These are phyloP conservation scores for Saguinus midas DNA, from an alignment of 2,113 vertebrate genomes.

Conservation along the genomic window DNA sequence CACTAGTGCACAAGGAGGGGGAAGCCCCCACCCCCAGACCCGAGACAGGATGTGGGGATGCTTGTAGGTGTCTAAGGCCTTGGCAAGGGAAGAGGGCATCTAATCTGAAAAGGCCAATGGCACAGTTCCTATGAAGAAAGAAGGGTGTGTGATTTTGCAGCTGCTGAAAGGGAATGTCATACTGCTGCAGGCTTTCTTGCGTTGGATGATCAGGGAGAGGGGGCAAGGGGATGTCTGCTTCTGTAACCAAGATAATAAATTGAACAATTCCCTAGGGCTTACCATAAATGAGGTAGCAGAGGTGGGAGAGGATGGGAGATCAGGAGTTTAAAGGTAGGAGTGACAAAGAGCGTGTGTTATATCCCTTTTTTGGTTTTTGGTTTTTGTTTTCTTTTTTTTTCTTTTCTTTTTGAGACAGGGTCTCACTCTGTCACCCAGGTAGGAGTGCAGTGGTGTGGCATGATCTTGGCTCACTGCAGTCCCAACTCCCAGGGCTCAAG, in stretches of 20 bases:
- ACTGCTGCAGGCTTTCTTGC: background rate
- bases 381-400: background rate
- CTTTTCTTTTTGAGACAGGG: no score
- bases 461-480: no score
- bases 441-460: no score
- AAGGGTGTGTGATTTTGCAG: background rate
- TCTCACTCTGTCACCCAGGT: no score
- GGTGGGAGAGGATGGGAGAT: background rate
- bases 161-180: background rate
- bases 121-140: background rate
- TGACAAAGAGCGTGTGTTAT: background rate
- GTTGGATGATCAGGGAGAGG: background rate
- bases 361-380: background rate
- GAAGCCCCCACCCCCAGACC: constrained; percentile 57
- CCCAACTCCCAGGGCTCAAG: no score
- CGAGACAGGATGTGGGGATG: constrained; percentile 66
- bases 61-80: background rate
- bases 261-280: background rate
- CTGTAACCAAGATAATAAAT: background rate
- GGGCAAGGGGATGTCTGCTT: background rate
- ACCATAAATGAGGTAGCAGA: background rate
- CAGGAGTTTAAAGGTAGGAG: background rate
- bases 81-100: constrained; percentile 14
- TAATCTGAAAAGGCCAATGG: background rate
- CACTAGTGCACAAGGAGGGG: constrained; percentile 40